Evolutionary conservation across 53 echinoderm and acorn worm genomes (phyloP).

Genomic region (Echinarachnius parma): DNA sequence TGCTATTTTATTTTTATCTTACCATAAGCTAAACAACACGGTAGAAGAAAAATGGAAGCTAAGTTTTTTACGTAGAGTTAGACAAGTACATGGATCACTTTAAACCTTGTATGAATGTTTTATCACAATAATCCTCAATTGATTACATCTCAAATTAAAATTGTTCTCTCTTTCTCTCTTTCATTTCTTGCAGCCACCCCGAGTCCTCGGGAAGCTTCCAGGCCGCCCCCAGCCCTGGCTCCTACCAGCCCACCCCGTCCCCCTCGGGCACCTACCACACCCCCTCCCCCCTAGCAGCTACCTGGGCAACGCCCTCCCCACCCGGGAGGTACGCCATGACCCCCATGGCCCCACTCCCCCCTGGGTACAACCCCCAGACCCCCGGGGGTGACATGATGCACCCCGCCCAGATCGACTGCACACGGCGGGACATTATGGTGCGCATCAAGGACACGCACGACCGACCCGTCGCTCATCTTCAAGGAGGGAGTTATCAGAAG

Average conservation of each 20-base stretch:
- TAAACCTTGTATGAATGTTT: too few relatives aligned
- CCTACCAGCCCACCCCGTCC: conserved; percentile 89
- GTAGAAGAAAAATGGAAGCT: too few relatives aligned
- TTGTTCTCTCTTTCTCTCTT: neutral
- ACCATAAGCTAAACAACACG: too few relatives aligned
- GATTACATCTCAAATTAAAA: too few relatives aligned
- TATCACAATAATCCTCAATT: too few relatives aligned
- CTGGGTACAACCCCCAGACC: conserved; percentile 92
- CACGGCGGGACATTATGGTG: conserved; percentile 81
- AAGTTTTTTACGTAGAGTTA: too few relatives aligned
- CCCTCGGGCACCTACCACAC: conserved; percentile 71
- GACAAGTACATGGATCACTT: too few relatives aligned
- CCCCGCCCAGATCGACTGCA: conserved; percentile 71
- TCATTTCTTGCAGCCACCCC: conserved; percentile 70
- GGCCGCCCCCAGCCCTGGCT: conserved; percentile 89
- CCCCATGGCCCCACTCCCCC: conserved; percentile 81
- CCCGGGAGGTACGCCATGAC: conserved; percentile 80
- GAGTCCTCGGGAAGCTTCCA: conserved; percentile 84
- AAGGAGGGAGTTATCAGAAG: conserved; percentile 89
- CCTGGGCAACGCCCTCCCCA: conserved; percentile 87
- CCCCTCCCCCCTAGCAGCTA: conserved; percentile 72
- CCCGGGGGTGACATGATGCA: conserved; percentile 67
- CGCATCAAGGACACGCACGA: conserved; percentile 80
- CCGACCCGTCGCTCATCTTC: conserved; percentile 69
- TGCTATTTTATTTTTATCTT: neutral